Evolutionary conservation across 2,888 invertebrate species (phyloP).

Genomic region (Drosophila leonis): DNA sequence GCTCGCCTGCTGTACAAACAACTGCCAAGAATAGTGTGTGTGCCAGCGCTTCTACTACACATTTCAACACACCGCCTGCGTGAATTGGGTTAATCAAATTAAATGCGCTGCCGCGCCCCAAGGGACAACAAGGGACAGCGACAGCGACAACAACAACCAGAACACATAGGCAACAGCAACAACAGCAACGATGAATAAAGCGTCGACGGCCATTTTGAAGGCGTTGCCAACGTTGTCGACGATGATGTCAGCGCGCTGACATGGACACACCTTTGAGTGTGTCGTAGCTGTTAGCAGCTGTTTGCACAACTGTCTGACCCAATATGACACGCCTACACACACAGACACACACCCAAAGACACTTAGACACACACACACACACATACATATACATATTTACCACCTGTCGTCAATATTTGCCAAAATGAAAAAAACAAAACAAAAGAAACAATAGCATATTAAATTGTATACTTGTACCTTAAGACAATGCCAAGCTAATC

Average conservation of each 20-base stretch:
- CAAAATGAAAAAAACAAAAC: conserved; percentile 13
- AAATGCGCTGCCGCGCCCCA: conserved; percentile 79
- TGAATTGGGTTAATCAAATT: conserved; percentile 83
- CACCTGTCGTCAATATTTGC: conserved; percentile 53
- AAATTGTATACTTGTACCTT: conserved; percentile 28
- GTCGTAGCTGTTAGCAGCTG: conserved; percentile 70
- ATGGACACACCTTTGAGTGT: conserved; percentile 75
- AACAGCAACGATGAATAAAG: conserved; percentile 30
- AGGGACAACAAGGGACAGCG: conserved; percentile 37
- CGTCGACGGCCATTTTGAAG: conserved; percentile 64
- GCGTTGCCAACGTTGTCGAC: conserved; percentile 70
- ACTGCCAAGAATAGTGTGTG: conserved; percentile 9
- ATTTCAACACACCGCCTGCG: conserved; percentile 47
- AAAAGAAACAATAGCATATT: conserved; percentile 17
- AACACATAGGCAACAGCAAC: conserved; percentile 22
- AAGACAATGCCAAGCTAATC: conserved; percentile 49
- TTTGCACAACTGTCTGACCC: conserved; percentile 68
- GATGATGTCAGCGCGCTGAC: conserved; percentile 73
- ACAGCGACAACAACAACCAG: conserved; percentile 7
- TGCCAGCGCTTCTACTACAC: conserved; percentile 29
- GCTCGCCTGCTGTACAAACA: conserved; percentile 1
- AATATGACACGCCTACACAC: conserved; percentile 38
- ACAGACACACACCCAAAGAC: conserved; percentile 15
- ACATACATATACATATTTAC: conserved; percentile 17
- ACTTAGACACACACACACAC: conserved; percentile 15